Percentiles rank a stretch among this genome's conserved stretches.
These are phyloP conservation scores for Geopemphigus sp. DNA, from an alignment of 1,140 invertebrate species.

Conservation along the genomic window DNA sequence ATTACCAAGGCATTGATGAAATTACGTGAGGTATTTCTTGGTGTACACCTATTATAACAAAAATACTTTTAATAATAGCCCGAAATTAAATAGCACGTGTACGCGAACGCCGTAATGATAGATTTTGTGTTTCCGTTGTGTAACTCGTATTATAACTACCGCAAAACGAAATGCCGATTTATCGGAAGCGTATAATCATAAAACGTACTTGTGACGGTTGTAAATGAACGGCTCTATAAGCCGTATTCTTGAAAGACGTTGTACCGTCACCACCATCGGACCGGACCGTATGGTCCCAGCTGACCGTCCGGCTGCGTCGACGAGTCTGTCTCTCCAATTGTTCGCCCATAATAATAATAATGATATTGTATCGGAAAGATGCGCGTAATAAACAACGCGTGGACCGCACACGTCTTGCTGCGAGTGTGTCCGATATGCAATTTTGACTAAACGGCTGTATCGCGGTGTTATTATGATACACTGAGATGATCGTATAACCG, in stretches of 20 bases:
- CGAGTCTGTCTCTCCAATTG: neutral
- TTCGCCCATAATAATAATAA: neutral
- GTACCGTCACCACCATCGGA: neutral
- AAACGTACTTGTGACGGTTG: neutral
- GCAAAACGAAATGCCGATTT: too few species aligned
- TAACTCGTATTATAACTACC: too few species aligned
- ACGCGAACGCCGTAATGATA: too few species aligned
- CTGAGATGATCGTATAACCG: neutral
- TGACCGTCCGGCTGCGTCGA: conserved; percentile 34
- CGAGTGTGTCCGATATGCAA: neutral
- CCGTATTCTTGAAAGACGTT: neutral
- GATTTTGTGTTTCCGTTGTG: too few species aligned
- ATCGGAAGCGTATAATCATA: too few species aligned
- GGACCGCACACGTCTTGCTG: neutral
- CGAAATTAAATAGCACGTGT: too few species aligned
- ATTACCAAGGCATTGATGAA: too few species aligned
- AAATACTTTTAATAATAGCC: too few species aligned
- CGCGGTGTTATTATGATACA: neutral
- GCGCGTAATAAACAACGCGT: neutral
- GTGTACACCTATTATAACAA: too few species aligned
- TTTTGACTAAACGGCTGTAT: neutral
- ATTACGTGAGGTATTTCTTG: too few species aligned
- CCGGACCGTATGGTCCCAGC: conserved; percentile 38
- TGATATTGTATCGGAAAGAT: neutral
- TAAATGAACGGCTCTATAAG: neutral